A percentile compares a stretch with the other conserved stretches of the same genome.
phyloP scores from a whole-genome alignment of 2,113 vertebrate genomes.

The Myotis yumanensis region DNA sequence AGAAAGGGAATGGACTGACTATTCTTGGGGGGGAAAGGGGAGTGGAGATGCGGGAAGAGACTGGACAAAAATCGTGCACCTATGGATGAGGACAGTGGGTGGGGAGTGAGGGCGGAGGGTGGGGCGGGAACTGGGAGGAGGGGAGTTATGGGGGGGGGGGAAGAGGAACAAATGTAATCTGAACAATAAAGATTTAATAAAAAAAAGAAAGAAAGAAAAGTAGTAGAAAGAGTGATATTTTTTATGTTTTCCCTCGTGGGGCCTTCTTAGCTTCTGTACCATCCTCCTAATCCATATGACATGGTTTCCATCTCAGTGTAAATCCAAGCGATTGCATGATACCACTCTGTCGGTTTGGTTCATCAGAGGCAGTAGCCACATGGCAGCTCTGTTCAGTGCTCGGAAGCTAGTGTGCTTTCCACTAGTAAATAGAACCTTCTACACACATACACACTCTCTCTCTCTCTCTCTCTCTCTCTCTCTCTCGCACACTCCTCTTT shows the following conservation, averaged over 20 bases:
- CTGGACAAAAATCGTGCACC: too few species aligned
- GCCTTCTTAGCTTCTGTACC: not conserved
- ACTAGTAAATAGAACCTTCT: not conserved
- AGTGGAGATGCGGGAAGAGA: too few species aligned
- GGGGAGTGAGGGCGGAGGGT: too few species aligned
- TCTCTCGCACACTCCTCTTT: not conserved
- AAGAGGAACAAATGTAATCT: too few species aligned
- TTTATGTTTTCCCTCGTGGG: not conserved
- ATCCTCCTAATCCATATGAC: not conserved
- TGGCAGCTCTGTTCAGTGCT: not conserved
- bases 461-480: too few species aligned
- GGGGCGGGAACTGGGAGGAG: too few species aligned
- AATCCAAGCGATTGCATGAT: not conserved
- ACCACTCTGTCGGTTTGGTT: conserved; percentile 1
- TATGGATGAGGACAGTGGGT: too few species aligned
- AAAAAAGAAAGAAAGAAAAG: not conserved
- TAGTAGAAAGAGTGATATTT: not conserved
- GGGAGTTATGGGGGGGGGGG: too few species aligned
- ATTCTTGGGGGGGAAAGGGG: too few species aligned
- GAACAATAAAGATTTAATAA: too few species aligned
- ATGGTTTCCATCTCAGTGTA: not conserved
- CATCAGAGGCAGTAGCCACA: not conserved
- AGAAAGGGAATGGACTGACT: too few species aligned
- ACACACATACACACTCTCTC: too few species aligned
- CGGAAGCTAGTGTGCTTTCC: not conserved